Evolutionary conservation across 2,113 vertebrate species (phyloP).

Genomic region (Numenius arquata): DNA sequence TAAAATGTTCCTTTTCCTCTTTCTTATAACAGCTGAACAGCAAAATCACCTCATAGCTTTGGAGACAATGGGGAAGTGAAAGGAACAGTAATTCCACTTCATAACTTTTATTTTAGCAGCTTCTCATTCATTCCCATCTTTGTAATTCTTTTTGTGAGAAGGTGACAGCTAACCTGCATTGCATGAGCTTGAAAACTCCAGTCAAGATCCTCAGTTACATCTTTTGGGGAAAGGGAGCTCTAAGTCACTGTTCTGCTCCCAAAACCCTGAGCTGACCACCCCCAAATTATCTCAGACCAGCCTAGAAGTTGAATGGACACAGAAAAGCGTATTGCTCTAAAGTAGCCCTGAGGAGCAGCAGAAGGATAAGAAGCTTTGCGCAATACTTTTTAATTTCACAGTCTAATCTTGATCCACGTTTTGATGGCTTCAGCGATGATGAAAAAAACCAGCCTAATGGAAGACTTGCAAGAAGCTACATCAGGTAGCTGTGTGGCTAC

Average conservation of each 20-base stretch:
- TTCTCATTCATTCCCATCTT: background rate
- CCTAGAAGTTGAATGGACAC: background rate
- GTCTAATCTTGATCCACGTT: background rate
- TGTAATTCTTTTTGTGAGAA: background rate
- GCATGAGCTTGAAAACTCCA: background rate
- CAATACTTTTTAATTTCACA: background rate
- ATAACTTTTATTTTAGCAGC: background rate
- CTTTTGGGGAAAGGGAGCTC: background rate
- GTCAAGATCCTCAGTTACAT: background rate
- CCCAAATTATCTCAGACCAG: background rate
- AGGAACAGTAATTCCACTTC: background rate
- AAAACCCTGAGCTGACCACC: background rate
- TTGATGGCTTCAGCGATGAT: background rate
- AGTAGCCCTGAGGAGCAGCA: background rate
- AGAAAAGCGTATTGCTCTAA: background rate
- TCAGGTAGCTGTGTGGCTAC: background rate
- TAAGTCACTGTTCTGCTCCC: background rate
- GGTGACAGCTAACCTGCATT: background rate
- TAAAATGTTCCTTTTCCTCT: background rate
- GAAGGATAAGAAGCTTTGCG: background rate
- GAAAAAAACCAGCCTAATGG: background rate
- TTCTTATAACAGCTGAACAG: background rate
- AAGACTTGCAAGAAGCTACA: background rate
- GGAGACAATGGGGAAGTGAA: background rate
- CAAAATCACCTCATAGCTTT: background rate